Conservation (phyloP, 2,888 invertebrate species). For the Oligia latruncula region DNA sequence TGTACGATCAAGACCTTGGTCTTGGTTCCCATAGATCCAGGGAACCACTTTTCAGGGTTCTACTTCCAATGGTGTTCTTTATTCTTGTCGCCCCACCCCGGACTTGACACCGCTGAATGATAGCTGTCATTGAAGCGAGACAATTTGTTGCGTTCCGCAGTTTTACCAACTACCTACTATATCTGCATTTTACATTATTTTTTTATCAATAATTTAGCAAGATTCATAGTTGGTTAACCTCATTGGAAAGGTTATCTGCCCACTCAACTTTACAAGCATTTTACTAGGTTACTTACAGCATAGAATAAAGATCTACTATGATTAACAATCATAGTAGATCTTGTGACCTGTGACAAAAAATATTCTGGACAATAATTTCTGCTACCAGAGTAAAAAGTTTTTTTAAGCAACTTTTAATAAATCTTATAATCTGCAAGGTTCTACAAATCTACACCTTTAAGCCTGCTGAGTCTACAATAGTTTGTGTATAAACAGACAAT, state of each 20-base stretch:
- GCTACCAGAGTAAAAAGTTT: not conserved
- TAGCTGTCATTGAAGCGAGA: constrained; percentile 83
- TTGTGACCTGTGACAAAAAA: not conserved
- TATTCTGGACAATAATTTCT: not conserved
- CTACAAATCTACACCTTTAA: not conserved
- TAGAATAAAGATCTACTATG: not conserved
- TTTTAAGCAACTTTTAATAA: not conserved
- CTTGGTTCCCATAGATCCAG: constrained; percentile 38
- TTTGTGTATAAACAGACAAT: not conserved
- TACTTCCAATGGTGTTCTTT: constrained; percentile 71
- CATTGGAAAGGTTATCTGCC: constrained; percentile 52
- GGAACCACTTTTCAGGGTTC: constrained; percentile 51
- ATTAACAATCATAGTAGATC: no score
- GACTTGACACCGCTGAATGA: constrained; percentile 80
- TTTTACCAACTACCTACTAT: constrained; percentile 68
- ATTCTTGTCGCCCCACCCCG: constrained; percentile 87
- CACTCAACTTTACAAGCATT: constrained; percentile 37
- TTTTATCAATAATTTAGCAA: constrained; percentile 63
- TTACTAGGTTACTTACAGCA: constrained; percentile 4
- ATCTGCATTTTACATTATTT: constrained; percentile 61
- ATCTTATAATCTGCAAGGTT: not conserved
- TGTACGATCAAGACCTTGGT: constrained; percentile 51
- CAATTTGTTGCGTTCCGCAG: constrained; percentile 81
- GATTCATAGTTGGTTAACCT: constrained; percentile 65
- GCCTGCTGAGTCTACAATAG: not conserved